Conservation (phyloP, 1,140 invertebrate species). For the Zaprionus taronus region DNA sequence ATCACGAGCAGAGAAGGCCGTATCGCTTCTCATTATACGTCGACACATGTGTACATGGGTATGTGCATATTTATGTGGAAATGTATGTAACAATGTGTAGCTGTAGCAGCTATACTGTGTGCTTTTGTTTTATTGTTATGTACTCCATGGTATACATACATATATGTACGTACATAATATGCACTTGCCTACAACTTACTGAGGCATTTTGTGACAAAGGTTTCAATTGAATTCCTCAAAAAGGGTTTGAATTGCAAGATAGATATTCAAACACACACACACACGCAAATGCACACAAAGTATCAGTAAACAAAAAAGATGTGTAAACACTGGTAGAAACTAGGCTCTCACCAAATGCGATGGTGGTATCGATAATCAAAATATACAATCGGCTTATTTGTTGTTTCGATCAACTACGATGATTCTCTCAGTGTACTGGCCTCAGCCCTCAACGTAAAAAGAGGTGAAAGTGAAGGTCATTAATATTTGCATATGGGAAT, state of each 20-base stretch:
- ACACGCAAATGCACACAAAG: not conserved
- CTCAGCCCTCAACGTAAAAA: slow-evolving; percentile 36
- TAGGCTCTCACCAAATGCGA: not conserved
- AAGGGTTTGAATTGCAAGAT: not conserved
- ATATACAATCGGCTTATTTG: slow-evolving; percentile 12
- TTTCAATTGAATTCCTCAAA: slow-evolving; percentile 22
- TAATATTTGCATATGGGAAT: slow-evolving; percentile 79
- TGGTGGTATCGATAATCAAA: not conserved
- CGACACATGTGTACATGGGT: slow-evolving; percentile 8
- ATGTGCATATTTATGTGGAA: slow-evolving; percentile 20
- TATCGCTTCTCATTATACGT: slow-evolving; percentile 46
- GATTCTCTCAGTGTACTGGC: slow-evolving; percentile 33
- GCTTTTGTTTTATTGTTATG: slow-evolving; percentile 34
- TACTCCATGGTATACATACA: slow-evolving; percentile 36
- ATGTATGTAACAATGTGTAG: slow-evolving; percentile 10
- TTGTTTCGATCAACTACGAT: slow-evolving; percentile 22
- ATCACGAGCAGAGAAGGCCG: slow-evolving; percentile 64
- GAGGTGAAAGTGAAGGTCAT: slow-evolving; percentile 82
- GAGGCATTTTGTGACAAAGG: slow-evolving; percentile 19
- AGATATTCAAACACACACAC: not conserved
- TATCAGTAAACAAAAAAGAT: not conserved
- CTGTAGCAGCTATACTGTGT: slow-evolving; percentile 3
- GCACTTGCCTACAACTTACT: slow-evolving; percentile 24
- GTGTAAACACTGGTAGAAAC: not conserved
- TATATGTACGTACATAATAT: slow-evolving; percentile 13